Evolutionary conservation across 2,888 invertebrate genomes (phyloP).

Genomic region (Formica aserva): DNA sequence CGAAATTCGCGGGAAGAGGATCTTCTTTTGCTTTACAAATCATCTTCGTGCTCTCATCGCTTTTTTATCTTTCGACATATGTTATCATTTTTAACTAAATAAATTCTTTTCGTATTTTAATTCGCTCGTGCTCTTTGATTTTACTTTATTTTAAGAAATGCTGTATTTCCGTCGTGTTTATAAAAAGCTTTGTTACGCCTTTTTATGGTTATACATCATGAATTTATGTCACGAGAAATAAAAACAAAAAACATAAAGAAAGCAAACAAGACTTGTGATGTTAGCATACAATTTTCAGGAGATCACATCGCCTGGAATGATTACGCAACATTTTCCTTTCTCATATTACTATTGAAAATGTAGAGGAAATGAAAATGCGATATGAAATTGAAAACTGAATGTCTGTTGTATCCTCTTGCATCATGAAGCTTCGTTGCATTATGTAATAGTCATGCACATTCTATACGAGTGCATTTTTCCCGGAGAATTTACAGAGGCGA

Average conservation of each 20-base stretch:
- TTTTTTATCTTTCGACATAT: background rate
- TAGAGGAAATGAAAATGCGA: slow-evolving; percentile 9
- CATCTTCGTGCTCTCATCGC: background rate
- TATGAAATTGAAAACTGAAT: slow-evolving; percentile 42
- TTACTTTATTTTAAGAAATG: background rate
- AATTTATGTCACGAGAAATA: background rate
- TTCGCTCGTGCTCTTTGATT: background rate
- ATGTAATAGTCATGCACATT: slow-evolving; percentile 32
- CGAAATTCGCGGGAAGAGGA: slow-evolving; percentile 15
- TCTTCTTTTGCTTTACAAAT: background rate
- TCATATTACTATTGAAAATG: background rate
- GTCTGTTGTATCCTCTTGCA: slow-evolving; percentile 17
- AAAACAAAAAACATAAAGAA: background rate
- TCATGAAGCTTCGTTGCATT: slow-evolving; percentile 46
- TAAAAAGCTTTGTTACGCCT: background rate
- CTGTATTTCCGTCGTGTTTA: background rate
- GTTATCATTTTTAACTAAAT: background rate
- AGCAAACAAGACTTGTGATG: background rate
- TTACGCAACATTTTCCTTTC: background rate
- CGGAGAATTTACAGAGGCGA: background rate
- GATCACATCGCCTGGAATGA: background rate
- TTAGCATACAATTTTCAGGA: background rate
- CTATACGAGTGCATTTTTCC: slow-evolving; percentile 3
- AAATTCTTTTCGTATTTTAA: slow-evolving; percentile 16
- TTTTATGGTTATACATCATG: background rate